Base-by-base conservation (phyloP, 2,113 vertebrate genomes). In the Ramphastos sulfuratus region DNA sequence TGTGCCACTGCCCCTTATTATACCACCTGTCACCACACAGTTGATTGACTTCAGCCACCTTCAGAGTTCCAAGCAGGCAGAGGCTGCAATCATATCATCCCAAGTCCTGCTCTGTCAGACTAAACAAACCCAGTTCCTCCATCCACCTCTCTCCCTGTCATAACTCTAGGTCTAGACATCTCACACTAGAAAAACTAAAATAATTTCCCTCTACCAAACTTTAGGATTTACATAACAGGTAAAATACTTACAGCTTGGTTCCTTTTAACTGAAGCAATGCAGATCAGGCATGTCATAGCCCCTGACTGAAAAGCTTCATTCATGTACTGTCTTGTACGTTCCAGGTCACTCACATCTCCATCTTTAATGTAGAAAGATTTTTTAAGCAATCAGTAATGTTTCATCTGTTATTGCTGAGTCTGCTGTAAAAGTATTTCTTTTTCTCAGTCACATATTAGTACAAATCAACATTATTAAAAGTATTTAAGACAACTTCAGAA, bases 201-300 rank as follows among this genome's bases (percentile, higher is more conserved):
- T 5, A 14, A 28, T 15, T 55, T 55, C 27, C 54, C 25, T 16
- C 54, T 55, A 16, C 27, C 54, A 55, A 28, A 55, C 54, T 28
- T 55, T 55, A 55, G 54, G 54, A 16, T 55, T 55, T 55, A 28
- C 54, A 28, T 28, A 55, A 10, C 28, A 28, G 9, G 33, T 65
- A 28, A 79, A 90, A 75, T 94, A 98, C 98, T 98, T 97, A 99
- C 99, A 78, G 98, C 98, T 96, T 99, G 99, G 10, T 98, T 99
- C 95, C 99, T 98, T 97, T 98, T 99, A 72, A 99, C 98, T 4
- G 99, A 99, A 82, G 98, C 98, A 94, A 99, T 99, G 95, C 99
- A 99, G 97, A 99, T 99, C 83, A 99, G 98, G 90, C 99, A 99
- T 4, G 99, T 99, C 91, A 99, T 97, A 19, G 99, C 98, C 80